These are phyloP conservation scores for Drosophila helvetica DNA, from an alignment of 2,888 invertebrate species.

Conservation along the genomic window DNA sequence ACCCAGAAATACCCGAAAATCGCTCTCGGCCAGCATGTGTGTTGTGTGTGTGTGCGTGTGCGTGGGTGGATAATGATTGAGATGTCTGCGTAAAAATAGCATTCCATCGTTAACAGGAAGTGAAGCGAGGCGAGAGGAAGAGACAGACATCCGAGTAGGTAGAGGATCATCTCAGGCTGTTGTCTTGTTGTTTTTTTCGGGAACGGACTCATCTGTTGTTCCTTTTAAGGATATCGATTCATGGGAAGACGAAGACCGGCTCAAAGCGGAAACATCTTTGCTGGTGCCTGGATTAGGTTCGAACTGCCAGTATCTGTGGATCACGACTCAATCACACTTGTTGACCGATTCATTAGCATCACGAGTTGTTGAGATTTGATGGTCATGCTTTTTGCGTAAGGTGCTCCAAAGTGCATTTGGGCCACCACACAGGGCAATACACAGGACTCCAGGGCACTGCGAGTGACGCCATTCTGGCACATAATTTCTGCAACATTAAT, in stretches of 20 bases:
- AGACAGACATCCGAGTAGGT: slow-evolving; percentile 25
- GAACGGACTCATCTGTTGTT: not conserved
- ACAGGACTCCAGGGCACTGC: not conserved
- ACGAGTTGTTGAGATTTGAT: slow-evolving; percentile 35
- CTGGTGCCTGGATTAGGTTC: slow-evolving; percentile 27
- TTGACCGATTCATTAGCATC: slow-evolving; percentile 74
- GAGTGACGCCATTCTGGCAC: slow-evolving; percentile 35
- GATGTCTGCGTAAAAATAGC: slow-evolving; percentile 64
- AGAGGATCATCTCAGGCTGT: slow-evolving; percentile 8
- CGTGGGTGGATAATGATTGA: slow-evolving; percentile 54
- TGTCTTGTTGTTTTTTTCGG: no score
- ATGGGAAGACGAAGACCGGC: not conserved
- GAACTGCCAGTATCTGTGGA: slow-evolving; percentile 36
- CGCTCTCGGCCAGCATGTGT: not conserved
- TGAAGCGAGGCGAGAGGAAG: slow-evolving; percentile 61
- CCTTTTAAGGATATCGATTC: slow-evolving; percentile 27
- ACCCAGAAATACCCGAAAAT: slow-evolving; percentile 35
- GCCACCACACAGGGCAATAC: not conserved
- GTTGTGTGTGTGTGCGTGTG: slow-evolving; percentile 18
- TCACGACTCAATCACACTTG: slow-evolving; percentile 73
- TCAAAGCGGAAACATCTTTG: slow-evolving; percentile 23
- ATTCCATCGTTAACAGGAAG: slow-evolving; percentile 55
- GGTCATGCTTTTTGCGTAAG: slow-evolving; percentile 20
- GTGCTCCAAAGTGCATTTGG: slow-evolving; percentile 14
- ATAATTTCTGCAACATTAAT: slow-evolving; percentile 76